Percentiles rank a stretch among this genome's conserved stretches.
These are phyloP conservation scores for Hemicordylus capensis DNA, from an alignment of 2,113 vertebrate species.

Conservation along the genomic window DNA sequence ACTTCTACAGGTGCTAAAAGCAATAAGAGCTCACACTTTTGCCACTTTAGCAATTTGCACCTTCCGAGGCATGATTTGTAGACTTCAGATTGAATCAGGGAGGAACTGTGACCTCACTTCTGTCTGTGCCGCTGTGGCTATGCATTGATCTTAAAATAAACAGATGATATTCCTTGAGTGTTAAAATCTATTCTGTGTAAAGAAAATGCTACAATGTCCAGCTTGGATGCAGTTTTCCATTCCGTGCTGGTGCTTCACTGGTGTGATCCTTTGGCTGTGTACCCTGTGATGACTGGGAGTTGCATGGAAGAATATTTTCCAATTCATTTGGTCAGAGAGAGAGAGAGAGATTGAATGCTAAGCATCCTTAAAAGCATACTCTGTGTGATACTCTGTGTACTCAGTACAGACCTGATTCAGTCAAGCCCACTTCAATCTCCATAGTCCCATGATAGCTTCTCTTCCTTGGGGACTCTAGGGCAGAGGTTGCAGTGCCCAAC, in stretches of 20 bases:
- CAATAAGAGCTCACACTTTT: neutral
- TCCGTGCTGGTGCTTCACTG: neutral
- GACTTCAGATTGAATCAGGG: neutral
- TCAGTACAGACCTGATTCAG: too few species aligned
- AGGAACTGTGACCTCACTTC: neutral
- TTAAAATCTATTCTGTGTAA: neutral
- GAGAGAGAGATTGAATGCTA: too few species aligned
- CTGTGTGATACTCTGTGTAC: too few species aligned
- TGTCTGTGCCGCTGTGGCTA: neutral
- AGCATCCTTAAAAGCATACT: neutral
- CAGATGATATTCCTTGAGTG: neutral
- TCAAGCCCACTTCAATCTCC: too few species aligned
- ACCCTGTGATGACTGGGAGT: neutral
- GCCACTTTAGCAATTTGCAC: slow-evolving; percentile 20
- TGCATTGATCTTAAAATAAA: slow-evolving; percentile 8
- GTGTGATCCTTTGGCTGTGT: neutral
- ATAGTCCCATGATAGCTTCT: too few species aligned
- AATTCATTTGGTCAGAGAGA: neutral
- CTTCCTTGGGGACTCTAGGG: too few species aligned
- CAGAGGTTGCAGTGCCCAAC: too few species aligned
- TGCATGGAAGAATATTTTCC: neutral
- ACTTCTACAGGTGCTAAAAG: slow-evolving; percentile 12
- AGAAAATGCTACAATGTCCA: neutral
- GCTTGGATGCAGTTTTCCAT: neutral
- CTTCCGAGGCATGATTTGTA: neutral